phyloP scores from a whole-genome alignment of 2,797 vertebrate species.

The Poecilia picta region DNA sequence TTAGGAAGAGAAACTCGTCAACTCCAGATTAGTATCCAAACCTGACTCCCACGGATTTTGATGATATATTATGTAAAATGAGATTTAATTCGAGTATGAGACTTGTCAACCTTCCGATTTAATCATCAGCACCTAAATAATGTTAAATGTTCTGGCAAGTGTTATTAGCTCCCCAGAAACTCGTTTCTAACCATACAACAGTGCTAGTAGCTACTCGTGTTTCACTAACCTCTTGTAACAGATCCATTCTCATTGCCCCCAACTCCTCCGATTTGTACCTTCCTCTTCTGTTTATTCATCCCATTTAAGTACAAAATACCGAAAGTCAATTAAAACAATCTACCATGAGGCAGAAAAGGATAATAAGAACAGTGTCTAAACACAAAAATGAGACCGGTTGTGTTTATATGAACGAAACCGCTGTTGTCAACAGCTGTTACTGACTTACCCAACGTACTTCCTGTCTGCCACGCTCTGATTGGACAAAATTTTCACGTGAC shows the following conservation, averaged over 20 bases:
- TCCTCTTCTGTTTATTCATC: conserved; percentile 68
- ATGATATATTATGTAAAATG: conserved; percentile 8
- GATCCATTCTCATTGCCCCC: conserved; percentile 51
- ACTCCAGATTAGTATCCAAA: conserved; percentile 8
- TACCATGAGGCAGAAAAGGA: conserved; percentile 2
- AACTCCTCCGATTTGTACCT: conserved; percentile 54
- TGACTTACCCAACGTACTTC: not conserved
- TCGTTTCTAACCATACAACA: not conserved
- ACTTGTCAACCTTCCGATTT: not conserved
- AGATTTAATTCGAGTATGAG: not conserved
- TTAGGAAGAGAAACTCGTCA: not conserved
- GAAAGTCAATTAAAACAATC: not conserved
- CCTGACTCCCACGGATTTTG: conserved; percentile 7
- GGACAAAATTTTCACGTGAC: conserved; percentile 45
- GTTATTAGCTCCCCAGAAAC: too few relatives aligned
- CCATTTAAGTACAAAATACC: conserved; percentile 9
- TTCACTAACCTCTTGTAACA: conserved; percentile 58
- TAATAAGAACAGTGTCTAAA: not conserved
- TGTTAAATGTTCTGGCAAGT: too few relatives aligned
- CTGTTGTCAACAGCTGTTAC: conserved; percentile 33
- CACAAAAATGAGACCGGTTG: conserved; percentile 5
- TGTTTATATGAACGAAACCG: not conserved
- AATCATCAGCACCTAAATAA: too few relatives aligned
- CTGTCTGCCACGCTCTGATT: conserved; percentile 29
- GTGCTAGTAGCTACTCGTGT: not conserved